phyloP scores from a whole-genome alignment of 2,113 vertebrate species.

The Marmota flaviventris region DNA sequence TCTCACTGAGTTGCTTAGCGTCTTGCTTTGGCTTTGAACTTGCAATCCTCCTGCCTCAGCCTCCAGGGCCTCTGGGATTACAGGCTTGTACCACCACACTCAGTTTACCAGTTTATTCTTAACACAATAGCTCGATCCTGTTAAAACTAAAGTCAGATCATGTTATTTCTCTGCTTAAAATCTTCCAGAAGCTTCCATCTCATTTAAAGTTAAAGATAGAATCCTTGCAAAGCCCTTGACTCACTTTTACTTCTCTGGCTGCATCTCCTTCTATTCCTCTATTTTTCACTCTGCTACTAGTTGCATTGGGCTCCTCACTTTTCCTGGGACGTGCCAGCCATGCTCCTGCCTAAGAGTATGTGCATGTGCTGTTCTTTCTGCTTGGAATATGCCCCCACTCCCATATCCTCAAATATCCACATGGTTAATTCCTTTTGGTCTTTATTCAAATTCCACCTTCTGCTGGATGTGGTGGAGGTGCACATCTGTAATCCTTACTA shows the following conservation, averaged over 20 bases:
- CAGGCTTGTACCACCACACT: too few relatives aligned
- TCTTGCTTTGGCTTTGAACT: too few relatives aligned
- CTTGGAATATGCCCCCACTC: neutral
- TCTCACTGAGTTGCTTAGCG: too few relatives aligned
- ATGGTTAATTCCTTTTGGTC: neutral
- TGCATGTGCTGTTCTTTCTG: neutral
- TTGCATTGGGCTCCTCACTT: neutral
- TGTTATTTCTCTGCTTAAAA: constrained; percentile 44
- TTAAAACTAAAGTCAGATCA: constrained; percentile 27
- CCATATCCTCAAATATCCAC: neutral
- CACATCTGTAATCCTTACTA: too few relatives aligned
- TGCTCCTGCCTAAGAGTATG: neutral
- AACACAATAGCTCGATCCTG: neutral
- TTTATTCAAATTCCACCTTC: neutral
- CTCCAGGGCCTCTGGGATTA: too few relatives aligned
- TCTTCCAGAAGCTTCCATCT: neutral
- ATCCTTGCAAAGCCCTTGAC: neutral
- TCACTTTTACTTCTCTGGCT: constrained; percentile 22
- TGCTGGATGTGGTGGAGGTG: neutral
- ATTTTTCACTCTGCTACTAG: neutral
- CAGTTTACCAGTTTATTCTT: neutral
- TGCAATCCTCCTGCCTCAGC: too few relatives aligned
- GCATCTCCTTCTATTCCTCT: neutral
- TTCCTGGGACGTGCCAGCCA: neutral
- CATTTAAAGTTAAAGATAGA: constrained; percentile 29